Conservation (phyloP, 1,140 invertebrate species). For the Phenacoccus solenopsis region DNA sequence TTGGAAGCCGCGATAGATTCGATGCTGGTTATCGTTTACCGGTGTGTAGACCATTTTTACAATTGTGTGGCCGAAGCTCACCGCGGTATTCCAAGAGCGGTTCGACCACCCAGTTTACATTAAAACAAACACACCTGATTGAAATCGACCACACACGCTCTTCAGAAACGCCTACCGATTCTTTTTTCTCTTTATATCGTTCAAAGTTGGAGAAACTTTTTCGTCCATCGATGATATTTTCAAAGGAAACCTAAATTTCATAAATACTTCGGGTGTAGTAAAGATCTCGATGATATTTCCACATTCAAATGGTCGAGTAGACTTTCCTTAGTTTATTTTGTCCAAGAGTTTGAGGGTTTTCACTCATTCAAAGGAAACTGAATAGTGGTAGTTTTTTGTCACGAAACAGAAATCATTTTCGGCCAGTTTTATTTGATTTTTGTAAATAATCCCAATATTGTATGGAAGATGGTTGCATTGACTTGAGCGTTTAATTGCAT, state of each 20-base stretch:
- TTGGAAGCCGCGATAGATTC: slow-evolving; percentile 17
- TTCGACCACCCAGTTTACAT: slow-evolving; percentile 16
- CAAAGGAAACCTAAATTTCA: neutral
- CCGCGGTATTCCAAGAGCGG: slow-evolving; percentile 13
- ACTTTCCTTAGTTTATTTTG: neutral
- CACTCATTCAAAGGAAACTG: no score
- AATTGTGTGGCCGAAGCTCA: slow-evolving; percentile 16
- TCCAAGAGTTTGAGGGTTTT: no score
- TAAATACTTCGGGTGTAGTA: neutral
- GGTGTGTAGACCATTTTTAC: slow-evolving; percentile 13
- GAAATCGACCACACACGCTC: slow-evolving; percentile 15
- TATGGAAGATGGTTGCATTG: no score
- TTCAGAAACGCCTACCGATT: slow-evolving; percentile 16
- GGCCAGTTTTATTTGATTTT: no score
- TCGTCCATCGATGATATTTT: neutral
- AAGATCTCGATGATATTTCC: neutral
- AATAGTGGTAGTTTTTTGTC: no score
- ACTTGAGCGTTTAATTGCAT: no score
- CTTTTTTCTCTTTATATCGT: neutral
- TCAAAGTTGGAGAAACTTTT: slow-evolving; percentile 7
- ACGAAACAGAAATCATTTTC: no score
- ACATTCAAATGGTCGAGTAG: no score
- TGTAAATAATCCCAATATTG: no score
- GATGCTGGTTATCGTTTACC: slow-evolving; percentile 8
- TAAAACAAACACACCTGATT: slow-evolving; percentile 18